Evolutionary conservation across 92 coral and sea anemone genomes (phyloP).

Genomic region (Heteractis magnifica): DNA sequence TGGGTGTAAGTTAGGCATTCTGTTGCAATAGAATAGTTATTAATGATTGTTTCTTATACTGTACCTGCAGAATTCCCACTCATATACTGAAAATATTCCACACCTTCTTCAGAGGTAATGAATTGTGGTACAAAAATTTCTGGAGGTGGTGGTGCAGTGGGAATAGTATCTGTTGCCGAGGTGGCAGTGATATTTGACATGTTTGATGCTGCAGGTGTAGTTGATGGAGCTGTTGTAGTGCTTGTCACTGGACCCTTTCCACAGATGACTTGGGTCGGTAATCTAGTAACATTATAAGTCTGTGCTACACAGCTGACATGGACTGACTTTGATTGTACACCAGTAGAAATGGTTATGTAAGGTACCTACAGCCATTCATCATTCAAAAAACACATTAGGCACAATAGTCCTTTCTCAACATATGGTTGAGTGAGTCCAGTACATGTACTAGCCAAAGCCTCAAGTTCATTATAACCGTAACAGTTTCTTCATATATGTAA

Average conservation of each 20-base stretch:
- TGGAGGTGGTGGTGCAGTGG: constrained; percentile 36
- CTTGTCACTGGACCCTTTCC: background rate
- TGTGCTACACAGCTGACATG: constrained; percentile 61
- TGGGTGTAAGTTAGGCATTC: too few species aligned
- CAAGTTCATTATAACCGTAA: too few species aligned
- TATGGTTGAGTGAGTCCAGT: too few species aligned
- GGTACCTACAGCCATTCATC: constrained; percentile 37
- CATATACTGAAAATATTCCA: constrained; percentile 44
- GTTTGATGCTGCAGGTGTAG: constrained; percentile 17
- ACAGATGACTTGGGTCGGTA: constrained; percentile 23
- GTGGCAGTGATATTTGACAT: constrained; percentile 15
- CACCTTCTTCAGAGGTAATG: constrained; percentile 26
- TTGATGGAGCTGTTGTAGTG: constrained; percentile 18
- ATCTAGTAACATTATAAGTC: constrained; percentile 38
- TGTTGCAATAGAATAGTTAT: too few species aligned
- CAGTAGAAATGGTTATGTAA: constrained; percentile 39
- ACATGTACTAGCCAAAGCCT: too few species aligned
- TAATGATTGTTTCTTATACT: too few species aligned
- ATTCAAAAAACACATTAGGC: background rate
- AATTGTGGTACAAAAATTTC: constrained; percentile 18
- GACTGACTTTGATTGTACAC: constrained; percentile 24
- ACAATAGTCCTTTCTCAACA: background rate
- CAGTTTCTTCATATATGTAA: too few species aligned
- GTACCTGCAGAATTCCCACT: constrained; percentile 57
- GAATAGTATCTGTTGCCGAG: constrained; percentile 9